phyloP scores from a whole-genome alignment of 1,140 invertebrate species.

The Ceratina japonica region DNA sequence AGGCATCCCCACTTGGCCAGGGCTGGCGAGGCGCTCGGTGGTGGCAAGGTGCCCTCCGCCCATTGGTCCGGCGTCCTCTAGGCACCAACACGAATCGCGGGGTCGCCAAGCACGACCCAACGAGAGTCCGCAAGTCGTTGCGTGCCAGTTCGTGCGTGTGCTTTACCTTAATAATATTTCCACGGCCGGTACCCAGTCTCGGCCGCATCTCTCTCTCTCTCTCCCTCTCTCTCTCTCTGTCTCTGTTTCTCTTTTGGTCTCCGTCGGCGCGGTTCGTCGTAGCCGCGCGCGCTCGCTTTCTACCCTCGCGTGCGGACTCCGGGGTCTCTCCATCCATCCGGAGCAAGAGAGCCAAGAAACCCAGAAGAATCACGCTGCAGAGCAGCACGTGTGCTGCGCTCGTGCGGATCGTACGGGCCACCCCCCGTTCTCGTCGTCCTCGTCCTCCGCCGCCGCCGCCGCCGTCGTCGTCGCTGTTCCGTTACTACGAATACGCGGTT shows the following conservation, averaged over 20 bases:
- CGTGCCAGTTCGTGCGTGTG: conserved; percentile 66
- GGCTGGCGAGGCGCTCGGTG: conserved; percentile 17
- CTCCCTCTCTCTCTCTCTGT: no score
- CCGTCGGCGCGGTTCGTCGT: no score
- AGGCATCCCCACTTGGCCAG: conserved; percentile 52
- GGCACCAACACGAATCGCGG: conserved; percentile 63
- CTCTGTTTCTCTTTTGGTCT: no score
- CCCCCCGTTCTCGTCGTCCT: no score
- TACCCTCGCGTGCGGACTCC: no score
- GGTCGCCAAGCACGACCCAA: conserved; percentile 62
- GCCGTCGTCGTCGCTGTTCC: no score
- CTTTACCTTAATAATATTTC: conserved; percentile 67
- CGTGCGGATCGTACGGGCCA: conserved; percentile 53
- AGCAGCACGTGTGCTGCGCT: conserved; percentile 62
- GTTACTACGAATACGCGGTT: no score
- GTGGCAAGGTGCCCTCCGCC: conserved; percentile 48
- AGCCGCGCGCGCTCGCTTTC: conserved; percentile 1
- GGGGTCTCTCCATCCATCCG: conserved; percentile 21
- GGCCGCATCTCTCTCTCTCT: conserved; percentile 34
- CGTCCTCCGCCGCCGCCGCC: no score
- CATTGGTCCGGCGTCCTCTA: conserved; percentile 59
- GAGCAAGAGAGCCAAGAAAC: conserved; percentile 52
- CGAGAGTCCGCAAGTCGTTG: conserved; percentile 67
- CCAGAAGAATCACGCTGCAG: conserved; percentile 63
- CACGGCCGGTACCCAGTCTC: conserved; percentile 53